Evolutionary conservation across 2,113 vertebrate genomes (phyloP).

Genomic region (Propithecus coquereli): DNA sequence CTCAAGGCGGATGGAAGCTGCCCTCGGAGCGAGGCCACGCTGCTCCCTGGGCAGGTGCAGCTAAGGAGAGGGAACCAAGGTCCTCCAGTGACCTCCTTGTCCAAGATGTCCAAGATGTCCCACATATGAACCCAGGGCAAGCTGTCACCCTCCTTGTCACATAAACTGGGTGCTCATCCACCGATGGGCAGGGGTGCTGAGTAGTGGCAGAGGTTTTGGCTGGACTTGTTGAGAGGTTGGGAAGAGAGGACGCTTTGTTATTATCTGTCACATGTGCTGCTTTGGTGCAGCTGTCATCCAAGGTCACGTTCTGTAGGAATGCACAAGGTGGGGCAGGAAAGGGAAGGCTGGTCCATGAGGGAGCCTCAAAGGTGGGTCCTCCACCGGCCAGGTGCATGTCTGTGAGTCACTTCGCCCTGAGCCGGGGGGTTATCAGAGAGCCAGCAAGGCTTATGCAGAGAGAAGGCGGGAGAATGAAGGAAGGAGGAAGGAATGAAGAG

Average conservation of each 20-base stretch:
- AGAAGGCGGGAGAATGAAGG: no score
- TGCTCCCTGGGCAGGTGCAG: accelerated
- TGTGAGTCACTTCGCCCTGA: neutral
- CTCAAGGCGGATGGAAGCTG: neutral
- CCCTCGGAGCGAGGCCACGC: neutral
- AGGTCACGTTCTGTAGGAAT: neutral
- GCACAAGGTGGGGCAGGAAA: neutral
- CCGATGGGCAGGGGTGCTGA: neutral
- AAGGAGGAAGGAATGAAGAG: neutral
- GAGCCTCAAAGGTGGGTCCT: neutral
- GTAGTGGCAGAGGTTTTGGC: no score
- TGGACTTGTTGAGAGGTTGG: neutral
- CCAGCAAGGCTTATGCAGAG: neutral
- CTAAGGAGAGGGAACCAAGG: accelerated
- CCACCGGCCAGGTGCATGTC: neutral
- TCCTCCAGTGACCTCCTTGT: neutral
- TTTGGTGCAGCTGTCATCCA: neutral
- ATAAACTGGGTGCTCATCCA: accelerated
- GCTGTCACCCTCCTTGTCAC: neutral
- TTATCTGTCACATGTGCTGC: accelerated
- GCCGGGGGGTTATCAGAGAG: no score
- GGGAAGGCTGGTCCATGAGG: neutral
- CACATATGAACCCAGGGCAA: neutral
- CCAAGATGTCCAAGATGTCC: neutral
- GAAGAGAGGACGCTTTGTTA: neutral